Percentiles rank a stretch among this genome's conserved stretches.
phyloP scores from a whole-genome alignment of 2,888 invertebrate genomes.

The Suillia variegata region DNA sequence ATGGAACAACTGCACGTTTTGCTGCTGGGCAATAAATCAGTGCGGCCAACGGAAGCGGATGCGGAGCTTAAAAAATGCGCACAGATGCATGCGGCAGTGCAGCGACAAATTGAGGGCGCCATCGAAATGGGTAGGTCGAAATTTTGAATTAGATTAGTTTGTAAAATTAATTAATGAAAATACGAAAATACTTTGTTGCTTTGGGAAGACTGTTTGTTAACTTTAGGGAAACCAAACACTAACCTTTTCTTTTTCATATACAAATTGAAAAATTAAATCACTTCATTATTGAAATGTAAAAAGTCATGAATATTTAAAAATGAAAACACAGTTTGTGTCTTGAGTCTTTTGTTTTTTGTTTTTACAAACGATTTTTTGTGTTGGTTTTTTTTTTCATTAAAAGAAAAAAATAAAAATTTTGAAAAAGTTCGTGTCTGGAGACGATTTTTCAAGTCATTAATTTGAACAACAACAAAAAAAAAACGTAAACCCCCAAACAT shows the following conservation, averaged over 20 bases:
- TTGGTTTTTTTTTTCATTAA: too few relatives aligned
- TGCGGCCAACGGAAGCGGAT: conserved; percentile 66
- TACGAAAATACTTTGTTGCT: background rate
- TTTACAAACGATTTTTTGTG: too few relatives aligned
- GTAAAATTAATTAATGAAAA: background rate
- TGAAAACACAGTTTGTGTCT: conserved; percentile 26
- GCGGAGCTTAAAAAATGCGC: conserved; percentile 65
- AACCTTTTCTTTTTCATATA: too few relatives aligned
- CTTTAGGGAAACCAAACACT: conserved; percentile 7
- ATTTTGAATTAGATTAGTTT: too few relatives aligned
- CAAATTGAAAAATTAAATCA: too few relatives aligned
- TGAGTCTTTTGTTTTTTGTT: conserved; percentile 38
- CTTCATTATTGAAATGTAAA: too few relatives aligned
- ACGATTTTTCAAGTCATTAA: too few relatives aligned
- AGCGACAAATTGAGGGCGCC: conserved; percentile 61
- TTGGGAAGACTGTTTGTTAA: background rate
- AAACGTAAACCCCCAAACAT: too few relatives aligned
- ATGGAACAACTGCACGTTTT: conserved; percentile 68
- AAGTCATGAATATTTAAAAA: too few relatives aligned
- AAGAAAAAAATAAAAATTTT: too few relatives aligned
- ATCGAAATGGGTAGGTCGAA: conserved; percentile 64
- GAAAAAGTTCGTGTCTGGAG: too few relatives aligned
- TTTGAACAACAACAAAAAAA: too few relatives aligned
- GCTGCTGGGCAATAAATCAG: conserved; percentile 64
- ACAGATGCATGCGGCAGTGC: conserved; percentile 64